phyloP scores from a whole-genome alignment of 2,888 invertebrate genomes.

The Hylaea fasciaria region DNA sequence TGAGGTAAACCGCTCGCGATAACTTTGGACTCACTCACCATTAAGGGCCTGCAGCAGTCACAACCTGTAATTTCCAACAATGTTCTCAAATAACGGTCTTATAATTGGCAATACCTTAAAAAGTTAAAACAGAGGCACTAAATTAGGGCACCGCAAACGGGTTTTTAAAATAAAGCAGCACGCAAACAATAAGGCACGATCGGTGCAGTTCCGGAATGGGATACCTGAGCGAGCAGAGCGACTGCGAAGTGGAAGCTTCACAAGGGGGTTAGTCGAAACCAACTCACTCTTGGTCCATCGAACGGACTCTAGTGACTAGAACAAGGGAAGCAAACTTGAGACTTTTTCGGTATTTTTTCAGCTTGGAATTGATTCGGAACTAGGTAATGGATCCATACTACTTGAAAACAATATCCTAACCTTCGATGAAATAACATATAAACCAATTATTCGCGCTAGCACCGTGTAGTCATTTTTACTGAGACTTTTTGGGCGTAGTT shows the following conservation, averaged over 20 bases:
- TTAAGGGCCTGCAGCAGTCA: conserved; percentile 15
- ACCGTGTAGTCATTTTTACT: too few relatives aligned
- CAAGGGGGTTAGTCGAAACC: too few relatives aligned
- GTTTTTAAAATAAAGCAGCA: conserved; percentile 38
- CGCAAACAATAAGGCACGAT: conserved; percentile 42
- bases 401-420: too few relatives aligned
- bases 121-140: conserved; percentile 34
- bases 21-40: neutral
- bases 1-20: neutral
- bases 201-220: conserved; percentile 19
- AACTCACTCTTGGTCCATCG: too few relatives aligned
- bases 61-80: conserved; percentile 27
- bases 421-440: too few relatives aligned
- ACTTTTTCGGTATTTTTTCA: too few relatives aligned
- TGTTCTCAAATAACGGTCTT: conserved; percentile 31
- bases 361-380: too few relatives aligned
- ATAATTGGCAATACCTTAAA: conserved; percentile 35
- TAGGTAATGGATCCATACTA: too few relatives aligned
- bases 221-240: conserved; percentile 9
- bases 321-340: too few relatives aligned
- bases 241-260: conserved; percentile 2
- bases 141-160: conserved; percentile 38
- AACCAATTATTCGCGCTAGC: too few relatives aligned
- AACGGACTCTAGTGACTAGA: neutral
- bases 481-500: too few relatives aligned